A percentile compares a stretch with the other conserved stretches of the same genome.
Conservation (phyloP, 2,797 vertebrate species). For the Anas bahamensis region DNA sequence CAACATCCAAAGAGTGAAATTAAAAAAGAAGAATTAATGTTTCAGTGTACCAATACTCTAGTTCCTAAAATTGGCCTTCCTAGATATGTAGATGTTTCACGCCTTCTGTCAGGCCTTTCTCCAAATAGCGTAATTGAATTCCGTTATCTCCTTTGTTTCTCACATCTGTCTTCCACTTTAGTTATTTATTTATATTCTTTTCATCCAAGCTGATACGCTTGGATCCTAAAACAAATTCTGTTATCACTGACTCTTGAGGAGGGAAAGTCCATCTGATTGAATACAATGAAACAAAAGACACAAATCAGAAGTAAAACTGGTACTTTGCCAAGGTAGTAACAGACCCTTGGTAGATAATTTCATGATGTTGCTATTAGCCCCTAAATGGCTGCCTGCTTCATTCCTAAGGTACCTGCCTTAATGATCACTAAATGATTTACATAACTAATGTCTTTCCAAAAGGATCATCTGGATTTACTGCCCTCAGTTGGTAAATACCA, state of each 20-base stretch:
- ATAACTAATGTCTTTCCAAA: not conserved
- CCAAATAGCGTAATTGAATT: conserved; percentile 73
- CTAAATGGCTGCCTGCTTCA: not conserved
- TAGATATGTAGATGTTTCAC: conserved; percentile 37
- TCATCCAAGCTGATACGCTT: not conserved
- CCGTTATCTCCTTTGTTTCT: conserved; percentile 40
- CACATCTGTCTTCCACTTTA: conserved; percentile 33
- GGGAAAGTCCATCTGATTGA: not conserved
- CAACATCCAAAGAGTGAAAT: conserved; percentile 65
- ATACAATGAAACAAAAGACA: not conserved
- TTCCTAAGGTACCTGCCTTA: not conserved
- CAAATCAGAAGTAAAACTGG: not conserved
- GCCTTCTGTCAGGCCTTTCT: conserved; percentile 57
- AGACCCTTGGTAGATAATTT: not conserved
- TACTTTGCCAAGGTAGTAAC: not conserved
- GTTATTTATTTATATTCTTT: conserved; percentile 46
- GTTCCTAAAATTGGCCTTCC: conserved; percentile 42
- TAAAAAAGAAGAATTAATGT: conserved; percentile 67
- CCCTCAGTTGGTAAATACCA: not conserved
- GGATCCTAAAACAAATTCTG: not conserved
- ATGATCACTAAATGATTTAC: not conserved
- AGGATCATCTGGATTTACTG: not conserved
- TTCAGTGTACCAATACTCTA: conserved; percentile 35
- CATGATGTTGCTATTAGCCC: not conserved
- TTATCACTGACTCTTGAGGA: not conserved